Percentiles rank a stretch among this genome's conserved stretches.
Conservation (phyloP, 2,113 vertebrate species). For the Pseudonaja textilis region DNA sequence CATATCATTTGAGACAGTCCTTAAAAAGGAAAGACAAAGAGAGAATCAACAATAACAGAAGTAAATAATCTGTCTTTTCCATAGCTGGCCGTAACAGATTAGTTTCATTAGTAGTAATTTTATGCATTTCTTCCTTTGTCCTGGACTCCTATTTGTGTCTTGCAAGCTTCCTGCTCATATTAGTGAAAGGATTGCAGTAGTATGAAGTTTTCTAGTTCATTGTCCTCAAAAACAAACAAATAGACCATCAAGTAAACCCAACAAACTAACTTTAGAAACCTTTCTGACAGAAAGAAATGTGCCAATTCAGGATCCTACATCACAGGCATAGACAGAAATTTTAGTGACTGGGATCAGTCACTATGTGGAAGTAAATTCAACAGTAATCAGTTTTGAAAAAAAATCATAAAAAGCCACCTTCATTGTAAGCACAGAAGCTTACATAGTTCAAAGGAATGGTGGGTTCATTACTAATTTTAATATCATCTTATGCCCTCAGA, state of each 20-base stretch:
- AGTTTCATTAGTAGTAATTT: not conserved
- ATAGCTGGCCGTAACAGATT: not conserved
- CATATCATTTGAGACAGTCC: not conserved
- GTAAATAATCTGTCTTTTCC: not conserved
- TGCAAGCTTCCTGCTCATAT: not conserved
- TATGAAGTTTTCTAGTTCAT: constrained; percentile 1
- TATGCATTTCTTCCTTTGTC: not conserved
- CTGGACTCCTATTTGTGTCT: not conserved
- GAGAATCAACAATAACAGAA: not conserved
- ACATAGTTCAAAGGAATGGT: not conserved
- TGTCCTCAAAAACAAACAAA: not conserved
- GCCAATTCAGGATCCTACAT: not conserved
- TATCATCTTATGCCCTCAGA: not conserved
- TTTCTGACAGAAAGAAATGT: not conserved
- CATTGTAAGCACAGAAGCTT: not conserved
- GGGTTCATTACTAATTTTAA: not conserved
- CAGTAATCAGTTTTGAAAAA: not conserved
- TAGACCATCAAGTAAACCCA: not conserved
- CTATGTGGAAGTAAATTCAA: not conserved
- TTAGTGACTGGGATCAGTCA: not conserved
- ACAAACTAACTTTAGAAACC: not conserved
- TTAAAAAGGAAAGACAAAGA: not conserved
- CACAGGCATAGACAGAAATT: not conserved
- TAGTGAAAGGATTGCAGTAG: not conserved
- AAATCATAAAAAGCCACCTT: not conserved